Base-by-base conservation (phyloP, 2,888 invertebrate species). In the Horisme vitalbata region DNA sequence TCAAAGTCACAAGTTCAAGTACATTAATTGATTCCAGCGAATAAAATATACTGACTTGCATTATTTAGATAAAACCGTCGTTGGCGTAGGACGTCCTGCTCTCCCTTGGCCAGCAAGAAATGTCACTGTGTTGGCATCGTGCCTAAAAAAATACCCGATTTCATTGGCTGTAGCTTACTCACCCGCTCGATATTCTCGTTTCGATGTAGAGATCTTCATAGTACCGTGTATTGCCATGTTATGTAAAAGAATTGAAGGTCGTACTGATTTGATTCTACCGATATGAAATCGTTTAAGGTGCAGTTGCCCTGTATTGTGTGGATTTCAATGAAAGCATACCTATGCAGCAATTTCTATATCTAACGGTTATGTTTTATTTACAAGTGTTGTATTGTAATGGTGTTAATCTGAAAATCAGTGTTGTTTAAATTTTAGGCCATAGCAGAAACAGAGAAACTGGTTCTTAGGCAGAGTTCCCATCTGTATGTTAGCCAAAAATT, bases 71-170 rank as follows among this genome's bases (percentile, higher is more conserved):
- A 39, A 35, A 26, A 28, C 23, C 34, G 14, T 21, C 60, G 55
- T 59, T 57, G 57, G 55, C 45, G 52, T 43, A 28, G 41, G 30
- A 41, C 32, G 37, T 45, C 32, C 30, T 27, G 37, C 20, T 24
- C 14, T 13, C 20, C 31, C 39, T 44, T 26, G 37, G 35, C 57
- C 51, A 51, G 50, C 53, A 60, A 65, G 63, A 63, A 61, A 63
- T 63, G 56, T 48, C 59, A 61, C 52, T 57, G 60, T 61, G 55
- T 75, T 76, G 75, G 78, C 76, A 65, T 20, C 23, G 49, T 63
- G 74, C 77, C 77, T 52, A 71, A 68, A 68, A 18, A 68, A 68
- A 52, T 60, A 52, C 52, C 55, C 57, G 46, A 62, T 64, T 59
- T 61, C 59, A 59, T 68, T 66, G 67, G 61, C 50, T 51, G 61